Percentiles rank a stretch among this genome's conserved stretches.
phyloP scores from a whole-genome alignment of 2,113 vertebrate genomes.

The Poeciliopsis retropinna region DNA sequence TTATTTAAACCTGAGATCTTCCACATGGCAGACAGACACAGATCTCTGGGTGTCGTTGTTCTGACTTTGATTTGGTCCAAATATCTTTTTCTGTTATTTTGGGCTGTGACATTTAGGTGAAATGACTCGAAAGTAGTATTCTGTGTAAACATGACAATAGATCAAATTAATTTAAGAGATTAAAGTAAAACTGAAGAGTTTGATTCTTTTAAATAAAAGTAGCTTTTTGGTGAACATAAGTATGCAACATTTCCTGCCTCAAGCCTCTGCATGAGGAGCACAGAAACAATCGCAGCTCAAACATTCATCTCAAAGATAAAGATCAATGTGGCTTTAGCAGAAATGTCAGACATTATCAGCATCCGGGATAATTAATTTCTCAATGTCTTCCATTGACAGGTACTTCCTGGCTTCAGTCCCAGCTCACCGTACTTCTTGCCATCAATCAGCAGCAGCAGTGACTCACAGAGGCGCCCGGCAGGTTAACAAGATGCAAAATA shows the following conservation, averaged over 20 bases:
- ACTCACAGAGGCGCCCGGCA: constrained; percentile 23
- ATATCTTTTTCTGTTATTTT: too few relatives aligned
- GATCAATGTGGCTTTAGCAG: constrained; percentile 50
- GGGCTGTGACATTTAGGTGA: too few relatives aligned
- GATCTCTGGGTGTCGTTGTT: too few relatives aligned
- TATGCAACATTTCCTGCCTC: neutral
- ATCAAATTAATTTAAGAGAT: neutral
- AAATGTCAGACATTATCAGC: constrained; percentile 63
- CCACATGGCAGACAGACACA: too few relatives aligned
- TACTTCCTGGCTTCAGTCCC: constrained; percentile 25
- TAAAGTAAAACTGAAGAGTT: neutral
- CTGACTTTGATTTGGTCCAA: too few relatives aligned
- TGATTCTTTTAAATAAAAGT: neutral
- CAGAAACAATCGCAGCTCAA: constrained; percentile 37
- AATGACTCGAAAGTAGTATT: too few relatives aligned
- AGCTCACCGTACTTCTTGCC: constrained; percentile 11
- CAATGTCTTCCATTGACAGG: constrained; percentile 36
- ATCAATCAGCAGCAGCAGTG: constrained; percentile 14
- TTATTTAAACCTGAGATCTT: too few relatives aligned
- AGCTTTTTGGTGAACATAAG: neutral
- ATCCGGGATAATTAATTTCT: constrained; percentile 66
- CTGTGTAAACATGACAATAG: too few relatives aligned
- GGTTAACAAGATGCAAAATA: constrained; percentile 28
- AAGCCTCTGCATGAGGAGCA: constrained; percentile 18
- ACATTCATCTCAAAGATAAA: constrained; percentile 60